These are phyloP conservation scores for Todiramphus chloris DNA, from an alignment of 2,113 vertebrate species.

Conservation along the genomic window DNA sequence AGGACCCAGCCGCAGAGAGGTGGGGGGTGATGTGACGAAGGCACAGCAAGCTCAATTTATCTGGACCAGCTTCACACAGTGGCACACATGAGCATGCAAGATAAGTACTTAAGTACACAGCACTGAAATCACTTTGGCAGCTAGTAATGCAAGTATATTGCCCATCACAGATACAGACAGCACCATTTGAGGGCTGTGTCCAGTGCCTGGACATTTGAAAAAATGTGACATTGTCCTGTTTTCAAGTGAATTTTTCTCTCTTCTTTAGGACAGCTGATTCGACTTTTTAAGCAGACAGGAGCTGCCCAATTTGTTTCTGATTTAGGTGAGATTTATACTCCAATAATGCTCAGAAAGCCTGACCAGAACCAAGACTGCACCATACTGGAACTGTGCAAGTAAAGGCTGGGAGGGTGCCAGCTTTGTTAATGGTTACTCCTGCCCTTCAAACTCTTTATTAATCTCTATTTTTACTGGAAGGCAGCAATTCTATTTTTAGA, in stretches of 20 bases:
- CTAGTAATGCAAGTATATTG: background rate
- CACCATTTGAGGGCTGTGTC: background rate
- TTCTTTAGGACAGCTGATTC: background rate
- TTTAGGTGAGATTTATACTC: background rate
- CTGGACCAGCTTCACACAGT: background rate
- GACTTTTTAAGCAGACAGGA: background rate
- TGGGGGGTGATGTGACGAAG: background rate
- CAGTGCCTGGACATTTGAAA: background rate
- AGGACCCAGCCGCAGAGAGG: background rate
- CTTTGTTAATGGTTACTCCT: constrained; percentile 21
- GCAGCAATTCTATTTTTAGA: background rate
- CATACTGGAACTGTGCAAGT: background rate
- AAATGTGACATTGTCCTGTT: background rate
- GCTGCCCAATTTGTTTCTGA: background rate
- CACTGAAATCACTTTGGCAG: background rate
- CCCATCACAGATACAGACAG: background rate
- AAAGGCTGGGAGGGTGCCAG: background rate
- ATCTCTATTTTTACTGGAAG: background rate
- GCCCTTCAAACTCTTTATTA: background rate
- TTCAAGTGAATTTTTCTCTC: background rate
- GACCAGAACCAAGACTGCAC: background rate
- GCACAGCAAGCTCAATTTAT: background rate
- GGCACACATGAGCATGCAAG: background rate
- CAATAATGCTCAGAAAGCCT: background rate
- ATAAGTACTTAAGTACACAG: background rate